Evolutionary conservation across 2,797 vertebrate genomes (phyloP).

Genomic region (Siniperca undulata): DNA sequence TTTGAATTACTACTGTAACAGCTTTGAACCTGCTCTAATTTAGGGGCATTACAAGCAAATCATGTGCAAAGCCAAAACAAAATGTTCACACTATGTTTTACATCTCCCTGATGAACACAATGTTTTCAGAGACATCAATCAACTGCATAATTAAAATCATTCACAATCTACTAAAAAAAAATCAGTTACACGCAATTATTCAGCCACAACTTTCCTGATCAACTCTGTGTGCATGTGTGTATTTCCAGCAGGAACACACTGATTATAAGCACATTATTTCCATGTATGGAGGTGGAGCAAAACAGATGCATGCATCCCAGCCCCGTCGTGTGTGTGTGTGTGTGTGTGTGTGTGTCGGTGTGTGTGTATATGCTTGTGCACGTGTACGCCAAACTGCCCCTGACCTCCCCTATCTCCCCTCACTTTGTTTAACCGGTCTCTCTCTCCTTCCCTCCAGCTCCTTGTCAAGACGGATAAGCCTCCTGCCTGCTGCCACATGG

Average conservation of each 20-base stretch:
- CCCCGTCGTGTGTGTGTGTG: neutral
- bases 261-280: slow-evolving; percentile 51
- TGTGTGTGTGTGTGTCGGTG: neutral
- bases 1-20: slow-evolving; percentile 53
- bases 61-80: slow-evolving; percentile 58
- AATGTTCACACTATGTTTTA: slow-evolving; percentile 61
- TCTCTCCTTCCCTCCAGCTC: slow-evolving; percentile 68
- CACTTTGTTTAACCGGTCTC: slow-evolving; percentile 62
- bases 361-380: neutral
- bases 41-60: slow-evolving; percentile 61
- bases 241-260: slow-evolving; percentile 21
- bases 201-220: slow-evolving; percentile 32
- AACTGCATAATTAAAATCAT: slow-evolving; percentile 49
- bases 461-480: slow-evolving; percentile 77
- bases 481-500: slow-evolving; percentile 81
- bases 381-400: slow-evolving; percentile 38
- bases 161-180: slow-evolving; percentile 44
- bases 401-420: slow-evolving; percentile 62
- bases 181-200: slow-evolving; percentile 31
- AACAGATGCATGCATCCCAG: slow-evolving; percentile 27
- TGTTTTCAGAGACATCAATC: slow-evolving; percentile 61
- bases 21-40: slow-evolving; percentile 62
- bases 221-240: neutral
- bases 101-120: slow-evolving; percentile 50
- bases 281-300: slow-evolving; percentile 34